Conservation (phyloP, 2,113 vertebrate genomes). For the Lota lota region DNA sequence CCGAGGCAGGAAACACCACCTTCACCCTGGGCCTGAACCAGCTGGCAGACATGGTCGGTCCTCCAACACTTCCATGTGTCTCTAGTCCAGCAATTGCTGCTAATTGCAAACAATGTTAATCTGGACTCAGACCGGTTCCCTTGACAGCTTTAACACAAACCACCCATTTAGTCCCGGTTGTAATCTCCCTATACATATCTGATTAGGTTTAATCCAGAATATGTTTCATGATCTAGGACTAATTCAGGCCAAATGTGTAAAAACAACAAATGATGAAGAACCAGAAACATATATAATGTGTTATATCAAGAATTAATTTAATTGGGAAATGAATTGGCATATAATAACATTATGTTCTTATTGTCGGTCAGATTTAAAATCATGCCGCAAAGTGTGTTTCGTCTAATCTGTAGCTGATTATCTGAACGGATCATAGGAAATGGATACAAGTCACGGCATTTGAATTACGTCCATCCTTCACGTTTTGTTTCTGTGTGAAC, state of each 20-base stretch:
- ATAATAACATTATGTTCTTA: too few relatives aligned
- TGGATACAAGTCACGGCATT: neutral
- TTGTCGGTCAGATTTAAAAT: too few relatives aligned
- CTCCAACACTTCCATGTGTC: too few relatives aligned
- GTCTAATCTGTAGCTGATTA: too few relatives aligned
- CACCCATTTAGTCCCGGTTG: constrained; percentile 21
- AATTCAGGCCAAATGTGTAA: too few relatives aligned
- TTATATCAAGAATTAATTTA: too few relatives aligned
- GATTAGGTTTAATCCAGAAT: constrained; percentile 27
- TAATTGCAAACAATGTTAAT: constrained; percentile 17
- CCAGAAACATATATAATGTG: neutral
- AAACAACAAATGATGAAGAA: too few relatives aligned
- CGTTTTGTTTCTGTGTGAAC: neutral
- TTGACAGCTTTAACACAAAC: constrained; percentile 32
- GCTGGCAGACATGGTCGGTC: constrained; percentile 78
- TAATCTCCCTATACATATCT: constrained; percentile 42
- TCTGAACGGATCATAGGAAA: neutral
- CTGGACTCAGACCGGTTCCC: constrained; percentile 32
- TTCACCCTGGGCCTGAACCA: constrained; percentile 82
- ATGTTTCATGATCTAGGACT: neutral
- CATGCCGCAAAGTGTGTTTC: too few relatives aligned
- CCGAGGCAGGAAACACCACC: constrained; percentile 73
- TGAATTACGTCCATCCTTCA: neutral
- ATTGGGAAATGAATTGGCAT: too few relatives aligned
- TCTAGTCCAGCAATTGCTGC: too few relatives aligned